Conservation (phyloP, 2,888 invertebrate genomes). For the Tetheella fluctuosa region DNA sequence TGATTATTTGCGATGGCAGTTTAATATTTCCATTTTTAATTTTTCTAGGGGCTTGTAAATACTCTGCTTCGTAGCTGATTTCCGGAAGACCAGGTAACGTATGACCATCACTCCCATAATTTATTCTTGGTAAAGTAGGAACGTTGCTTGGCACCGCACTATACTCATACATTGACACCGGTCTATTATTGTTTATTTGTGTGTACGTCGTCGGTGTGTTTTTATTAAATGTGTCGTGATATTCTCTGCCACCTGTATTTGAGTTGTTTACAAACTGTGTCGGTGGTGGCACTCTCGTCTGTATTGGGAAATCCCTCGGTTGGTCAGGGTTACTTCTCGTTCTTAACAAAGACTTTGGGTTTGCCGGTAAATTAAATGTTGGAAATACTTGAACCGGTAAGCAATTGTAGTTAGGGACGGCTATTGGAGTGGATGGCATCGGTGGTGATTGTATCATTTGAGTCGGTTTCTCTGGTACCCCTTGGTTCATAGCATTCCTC, state of each 20-base stretch:
- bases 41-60: slow-evolving; percentile 45
- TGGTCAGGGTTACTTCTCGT: slow-evolving; percentile 69
- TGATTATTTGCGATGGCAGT: slow-evolving; percentile 24
- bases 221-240: slow-evolving; percentile 47
- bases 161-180: slow-evolving; percentile 55
- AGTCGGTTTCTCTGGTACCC: slow-evolving; percentile 86
- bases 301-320: slow-evolving; percentile 48
- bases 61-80: slow-evolving; percentile 63
- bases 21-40: slow-evolving; percentile 30
- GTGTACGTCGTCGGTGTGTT: slow-evolving; percentile 38
- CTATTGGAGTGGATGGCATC: slow-evolving; percentile 73
- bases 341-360: slow-evolving; percentile 84
- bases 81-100: slow-evolving; percentile 50
- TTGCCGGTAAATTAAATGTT: slow-evolving; percentile 88
- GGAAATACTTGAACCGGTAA: slow-evolving; percentile 81
- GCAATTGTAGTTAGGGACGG: slow-evolving; percentile 75
- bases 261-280: slow-evolving; percentile 46
- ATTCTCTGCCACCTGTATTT: slow-evolving; percentile 33
- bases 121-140: slow-evolving; percentile 37
- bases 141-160: slow-evolving; percentile 34
- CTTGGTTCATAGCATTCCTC: slow-evolving; percentile 85
- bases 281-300: slow-evolving; percentile 33
- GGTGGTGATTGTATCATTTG: slow-evolving; percentile 77
- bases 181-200: slow-evolving; percentile 56
- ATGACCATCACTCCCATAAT: slow-evolving; percentile 50